These are phyloP conservation scores for Drosophila kurseongensis DNA, from an alignment of 1,140 invertebrate genomes.

Conservation along the genomic window DNA sequence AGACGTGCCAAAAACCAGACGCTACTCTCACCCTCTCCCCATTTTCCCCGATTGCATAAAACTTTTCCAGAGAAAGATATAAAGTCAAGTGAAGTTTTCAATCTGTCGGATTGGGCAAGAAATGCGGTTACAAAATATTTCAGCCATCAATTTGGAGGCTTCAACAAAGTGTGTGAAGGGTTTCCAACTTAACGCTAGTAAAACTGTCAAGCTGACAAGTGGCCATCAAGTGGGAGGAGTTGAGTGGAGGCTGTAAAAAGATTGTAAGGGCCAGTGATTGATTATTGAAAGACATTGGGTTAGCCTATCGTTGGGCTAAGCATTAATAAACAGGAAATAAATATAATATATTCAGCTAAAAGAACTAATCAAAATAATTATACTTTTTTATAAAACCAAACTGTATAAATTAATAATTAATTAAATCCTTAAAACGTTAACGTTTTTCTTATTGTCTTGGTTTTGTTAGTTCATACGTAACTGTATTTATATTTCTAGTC, in stretches of 20 bases:
- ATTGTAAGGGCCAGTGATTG: conserved; percentile 2
- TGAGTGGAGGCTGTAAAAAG: conserved; percentile 16
- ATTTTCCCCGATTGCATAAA: conserved; percentile 55
- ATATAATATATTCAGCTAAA: too few species aligned
- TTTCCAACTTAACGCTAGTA: conserved; percentile 9
- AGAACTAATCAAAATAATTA: too few species aligned
- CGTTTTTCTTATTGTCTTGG: too few species aligned
- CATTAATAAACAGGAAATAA: too few species aligned
- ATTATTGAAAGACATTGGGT: conserved; percentile 1
- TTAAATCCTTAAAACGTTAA: too few species aligned
- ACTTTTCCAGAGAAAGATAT: conserved; percentile 10
- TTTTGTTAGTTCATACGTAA: too few species aligned
- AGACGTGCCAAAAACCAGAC: conserved; percentile 57
- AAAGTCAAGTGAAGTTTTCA: conserved; percentile 16
- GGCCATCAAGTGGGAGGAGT: conserved; percentile 34
- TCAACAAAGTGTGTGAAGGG: conserved; percentile 37
- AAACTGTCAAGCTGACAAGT: conserved; percentile 60
- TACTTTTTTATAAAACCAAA: too few species aligned
- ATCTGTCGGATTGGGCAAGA: conserved; percentile 24
- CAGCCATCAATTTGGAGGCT: conserved; percentile 49
- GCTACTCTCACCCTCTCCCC: conserved; percentile 1
- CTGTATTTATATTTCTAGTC: too few species aligned
- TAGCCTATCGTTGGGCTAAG: neutral
- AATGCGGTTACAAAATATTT: conserved; percentile 50
- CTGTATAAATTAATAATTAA: too few species aligned